Evolutionary conservation across 2,797 vertebrate genomes (phyloP), one percentile per base, ranked within the genome.

Genomic region (Lepilemur septentrionalis): DNA sequence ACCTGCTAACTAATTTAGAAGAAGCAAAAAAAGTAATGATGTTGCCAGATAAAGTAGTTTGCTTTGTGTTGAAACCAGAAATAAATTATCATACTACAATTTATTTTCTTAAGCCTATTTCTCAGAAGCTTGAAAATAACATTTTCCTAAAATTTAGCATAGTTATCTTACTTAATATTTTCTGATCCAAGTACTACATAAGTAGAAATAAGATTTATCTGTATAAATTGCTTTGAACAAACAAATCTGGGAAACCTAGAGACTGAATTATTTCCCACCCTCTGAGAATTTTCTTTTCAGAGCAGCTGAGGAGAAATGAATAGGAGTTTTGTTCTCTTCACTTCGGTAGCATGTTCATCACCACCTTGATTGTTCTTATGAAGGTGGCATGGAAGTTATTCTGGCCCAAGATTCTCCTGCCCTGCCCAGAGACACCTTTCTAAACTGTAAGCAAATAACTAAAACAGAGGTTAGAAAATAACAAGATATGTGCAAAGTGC

Each of bases 171-270:
- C 14, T 23, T 63, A 63, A 46, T 59, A 20, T 93, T 92, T 50
- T 92, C 43, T 69, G 48, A 89, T 79, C 75, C 57, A 67, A 97
- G 22, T 73, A 75, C 50, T 83, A 83, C 4, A 83, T 65, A 82
- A 87, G 32, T 38, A 93, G 5, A 89, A 79, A 67, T 65, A 50
- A 91, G 28, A 35, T 72, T 93, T 78, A 55, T 63, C 32, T 92
- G 20, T 28, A 69, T 84, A 63, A 83, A 87, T 67, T 95, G 80
- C 35, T 61, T 95, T 82, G 13, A 89, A 94, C 43, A 86, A 85
- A 65, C 81, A 84, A 84, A 78, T 86, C 15, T 25, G 92, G 17
- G 75, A 92, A 94, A 61, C 43, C 59, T 76, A 57, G 18, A 94
- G 32, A 50, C 20, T 75, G 20, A 70, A 83, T 76, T 94, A 52